These are phyloP conservation scores for Rhynchonema sp. DNA, from an alignment of 2,888 invertebrate species.

Conservation along the genomic window DNA sequence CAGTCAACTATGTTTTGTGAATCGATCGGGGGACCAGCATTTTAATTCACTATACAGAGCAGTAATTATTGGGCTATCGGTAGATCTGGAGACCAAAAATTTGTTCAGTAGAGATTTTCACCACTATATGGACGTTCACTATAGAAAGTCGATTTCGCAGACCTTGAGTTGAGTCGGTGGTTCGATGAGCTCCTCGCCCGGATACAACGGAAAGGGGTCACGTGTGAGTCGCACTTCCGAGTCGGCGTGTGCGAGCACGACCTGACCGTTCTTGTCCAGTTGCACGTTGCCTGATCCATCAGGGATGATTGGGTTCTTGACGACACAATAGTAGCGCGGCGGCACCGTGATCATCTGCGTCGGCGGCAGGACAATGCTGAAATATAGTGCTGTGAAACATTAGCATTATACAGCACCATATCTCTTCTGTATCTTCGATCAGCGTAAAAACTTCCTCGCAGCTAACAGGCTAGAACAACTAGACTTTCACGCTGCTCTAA, in stretches of 20 bases:
- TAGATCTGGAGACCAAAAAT: too few species aligned
- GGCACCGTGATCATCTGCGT: conserved; percentile 35
- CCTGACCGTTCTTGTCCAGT: conserved; percentile 30
- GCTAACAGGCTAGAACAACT: not conserved
- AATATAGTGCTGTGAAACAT: conserved; percentile 3
- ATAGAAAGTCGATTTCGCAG: not conserved
- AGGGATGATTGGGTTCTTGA: conserved; percentile 33
- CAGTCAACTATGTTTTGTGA: too few species aligned
- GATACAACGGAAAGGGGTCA: conserved; percentile 37
- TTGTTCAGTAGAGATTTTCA: too few species aligned
- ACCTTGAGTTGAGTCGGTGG: conserved; percentile 21
- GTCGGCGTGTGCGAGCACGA: conserved; percentile 31
- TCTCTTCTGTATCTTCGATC: too few species aligned
- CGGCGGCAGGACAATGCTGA: conserved; percentile 32
- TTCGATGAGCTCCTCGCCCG: conserved; percentile 29
- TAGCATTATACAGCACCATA: not conserved
- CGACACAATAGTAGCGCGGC: conserved; percentile 35
- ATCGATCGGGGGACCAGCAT: too few species aligned
- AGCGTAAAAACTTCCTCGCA: not conserved
- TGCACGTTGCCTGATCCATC: conserved; percentile 27
- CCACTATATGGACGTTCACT: not conserved
- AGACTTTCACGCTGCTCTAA: too few species aligned
- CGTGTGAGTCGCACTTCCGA: conserved; percentile 35
- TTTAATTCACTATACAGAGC: too few species aligned
- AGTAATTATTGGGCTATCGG: too few species aligned